These are phyloP conservation scores for Stylophora pistillata DNA, from an alignment of 64 coral and sea anemone species.

Conservation along the genomic window DNA sequence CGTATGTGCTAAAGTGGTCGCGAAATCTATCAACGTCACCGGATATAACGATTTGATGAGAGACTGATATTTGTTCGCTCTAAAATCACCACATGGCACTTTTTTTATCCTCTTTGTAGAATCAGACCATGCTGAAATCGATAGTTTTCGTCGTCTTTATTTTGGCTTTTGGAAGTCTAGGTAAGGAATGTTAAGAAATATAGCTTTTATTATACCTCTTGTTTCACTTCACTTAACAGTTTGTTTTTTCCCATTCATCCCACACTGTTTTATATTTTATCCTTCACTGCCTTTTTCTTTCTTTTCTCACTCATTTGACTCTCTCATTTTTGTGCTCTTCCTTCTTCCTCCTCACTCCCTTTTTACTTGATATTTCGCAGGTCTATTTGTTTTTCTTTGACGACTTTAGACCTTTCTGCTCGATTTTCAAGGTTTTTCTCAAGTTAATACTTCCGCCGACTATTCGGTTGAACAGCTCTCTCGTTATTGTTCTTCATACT, in stretches of 20 bases:
- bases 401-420: too few relatives aligned
- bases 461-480: too few relatives aligned
- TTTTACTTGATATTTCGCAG: too few relatives aligned
- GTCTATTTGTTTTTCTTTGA: too few relatives aligned
- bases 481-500: too few relatives aligned
- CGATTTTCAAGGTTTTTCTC: too few relatives aligned
- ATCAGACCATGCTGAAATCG: not conserved
- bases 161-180: not conserved
- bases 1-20: not conserved
- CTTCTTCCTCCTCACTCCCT: too few relatives aligned
- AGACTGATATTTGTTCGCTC: not conserved
- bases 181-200: not conserved
- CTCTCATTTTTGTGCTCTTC: too few relatives aligned
- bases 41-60: not conserved
- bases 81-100: not conserved
- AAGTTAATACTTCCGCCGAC: too few relatives aligned
- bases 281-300: too few relatives aligned
- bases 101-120: not conserved
- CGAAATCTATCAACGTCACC: not conserved
- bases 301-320: too few relatives aligned
- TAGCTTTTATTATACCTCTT: not conserved
- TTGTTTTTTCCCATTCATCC: not conserved
- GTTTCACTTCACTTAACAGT: not conserved
- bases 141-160: constrained; percentile 1
- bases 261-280: not conserved